A percentile compares a stretch with the other conserved stretches of the same genome.
Conservation (phyloP, 2,797 vertebrate genomes). For the Darevskia mixta region DNA sequence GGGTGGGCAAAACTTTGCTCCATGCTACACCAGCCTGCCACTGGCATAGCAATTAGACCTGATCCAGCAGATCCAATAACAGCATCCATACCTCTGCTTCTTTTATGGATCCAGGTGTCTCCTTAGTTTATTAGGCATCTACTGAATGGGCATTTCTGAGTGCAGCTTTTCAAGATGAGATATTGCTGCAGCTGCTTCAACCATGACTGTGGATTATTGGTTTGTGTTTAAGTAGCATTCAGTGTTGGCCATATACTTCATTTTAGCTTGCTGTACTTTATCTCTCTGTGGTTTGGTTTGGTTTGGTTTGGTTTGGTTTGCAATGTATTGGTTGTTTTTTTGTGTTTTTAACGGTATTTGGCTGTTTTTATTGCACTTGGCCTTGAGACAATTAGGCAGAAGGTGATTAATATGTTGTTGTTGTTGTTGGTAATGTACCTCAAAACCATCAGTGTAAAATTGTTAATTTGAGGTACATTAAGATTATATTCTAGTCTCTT, state of each 20-base stretch:
- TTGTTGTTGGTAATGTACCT: no score
- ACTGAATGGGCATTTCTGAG: not conserved
- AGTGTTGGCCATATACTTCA: no score
- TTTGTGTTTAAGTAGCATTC: not conserved
- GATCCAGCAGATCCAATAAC: no score
- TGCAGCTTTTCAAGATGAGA: not conserved
- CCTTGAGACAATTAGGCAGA: no score
- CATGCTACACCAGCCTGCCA: not conserved
- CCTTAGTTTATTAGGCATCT: not conserved
- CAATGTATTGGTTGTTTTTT: no score
- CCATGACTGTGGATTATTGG: not conserved
- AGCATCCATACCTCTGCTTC: not conserved
- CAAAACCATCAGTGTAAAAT: not conserved
- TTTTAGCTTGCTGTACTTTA: no score
- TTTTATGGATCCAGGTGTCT: not conserved
- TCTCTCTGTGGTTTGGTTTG: no score
- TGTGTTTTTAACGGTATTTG: no score
- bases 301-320: not conserved
- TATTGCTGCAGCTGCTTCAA: not conserved
- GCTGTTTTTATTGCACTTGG: no score
- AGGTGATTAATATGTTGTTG: no score
- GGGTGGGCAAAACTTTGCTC: no score
- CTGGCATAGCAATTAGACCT: no score
- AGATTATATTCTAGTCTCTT: conserved; percentile 32
- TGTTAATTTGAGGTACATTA: not conserved